Base-by-base conservation (phyloP, 2,888 invertebrate genomes). In the Lycocerus yunnanus region DNA sequence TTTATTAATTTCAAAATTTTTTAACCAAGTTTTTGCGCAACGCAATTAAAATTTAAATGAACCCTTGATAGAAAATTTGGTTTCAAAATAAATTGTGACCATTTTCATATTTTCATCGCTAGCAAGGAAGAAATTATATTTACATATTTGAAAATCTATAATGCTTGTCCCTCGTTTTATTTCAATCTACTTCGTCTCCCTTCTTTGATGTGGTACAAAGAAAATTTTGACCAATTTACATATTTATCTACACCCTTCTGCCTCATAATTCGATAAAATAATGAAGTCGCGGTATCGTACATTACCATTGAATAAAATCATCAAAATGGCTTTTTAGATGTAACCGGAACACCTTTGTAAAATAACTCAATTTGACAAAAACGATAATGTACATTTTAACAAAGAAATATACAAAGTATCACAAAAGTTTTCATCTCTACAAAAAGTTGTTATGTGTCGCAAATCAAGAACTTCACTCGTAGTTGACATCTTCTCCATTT, bases 181-280 rank as follows among this genome's bases (percentile, higher is more conserved):
- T 82, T 81, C 83, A 83, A 82, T 83, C 81, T 80, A 76, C 77
- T 75, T 74, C 78, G 77, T 72, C 79, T 78, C 78, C 75, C 78
- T 75, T 67, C 75, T 75, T 75, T 79, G 82, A 80, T 78, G 81
- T 79, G 79, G 81, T 81, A 82, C 82, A 82, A 83, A 83, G 82
- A 81, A 81, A 83, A 84, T 84, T 84, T 82, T 80, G 81, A 78
- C 79, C 82, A 83, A 83, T 83, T 82, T 83, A 81, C 83, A 83
- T 83, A 83, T 83, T 82, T 80, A 81, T 81, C 73, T 76, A 72
- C 65, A 72, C 73, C 74, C 78, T 74, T 73, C 74, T 73, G 75
- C 75, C 66, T 75, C 20, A 76, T 76, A 76, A 76, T 76, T 76
- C 68, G 43, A 73, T 73, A 58, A 70, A 73, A 70, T 72, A 72